Evolutionary conservation across 2,888 invertebrate genomes (phyloP).

Genomic region (Eubasilissa splendida): DNA sequence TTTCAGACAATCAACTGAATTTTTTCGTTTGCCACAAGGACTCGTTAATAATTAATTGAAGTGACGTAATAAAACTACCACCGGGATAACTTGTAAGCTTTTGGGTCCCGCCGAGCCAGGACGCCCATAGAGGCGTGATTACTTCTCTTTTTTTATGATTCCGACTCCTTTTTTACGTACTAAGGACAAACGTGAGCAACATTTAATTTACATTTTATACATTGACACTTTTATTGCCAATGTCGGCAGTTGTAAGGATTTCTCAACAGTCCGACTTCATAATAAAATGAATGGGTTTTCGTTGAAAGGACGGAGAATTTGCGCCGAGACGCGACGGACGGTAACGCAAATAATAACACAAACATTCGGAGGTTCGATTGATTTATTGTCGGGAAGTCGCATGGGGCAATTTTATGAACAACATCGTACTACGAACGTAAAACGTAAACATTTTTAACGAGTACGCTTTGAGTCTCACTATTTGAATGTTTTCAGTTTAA

Average conservation of each 20-base stretch:
- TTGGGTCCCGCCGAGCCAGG: neutral
- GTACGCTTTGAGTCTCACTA: too few species aligned
- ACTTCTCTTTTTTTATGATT: constrained; percentile 44
- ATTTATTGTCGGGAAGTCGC: too few species aligned
- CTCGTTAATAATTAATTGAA: constrained; percentile 25
- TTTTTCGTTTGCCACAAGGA: too few species aligned
- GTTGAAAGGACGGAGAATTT: neutral
- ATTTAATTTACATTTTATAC: constrained; percentile 49
- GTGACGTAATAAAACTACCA: neutral
- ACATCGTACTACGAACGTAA: too few species aligned
- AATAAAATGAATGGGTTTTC: neutral
- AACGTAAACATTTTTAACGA: too few species aligned
- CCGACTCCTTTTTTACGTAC: constrained; percentile 38
- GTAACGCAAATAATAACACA: neutral
- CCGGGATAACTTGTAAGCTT: neutral
- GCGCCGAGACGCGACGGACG: neutral
- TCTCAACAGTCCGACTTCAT: constrained; percentile 4
- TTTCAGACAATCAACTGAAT: too few species aligned
- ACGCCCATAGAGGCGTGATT: constrained; percentile 11
- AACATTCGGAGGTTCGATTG: too few species aligned
- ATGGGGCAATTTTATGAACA: too few species aligned
- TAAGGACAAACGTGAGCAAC: constrained; percentile 33
- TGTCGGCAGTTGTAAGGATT: constrained; percentile 13
- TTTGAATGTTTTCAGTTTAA: too few species aligned
- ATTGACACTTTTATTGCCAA: constrained; percentile 40